phyloP scores from a whole-genome alignment of 1,140 invertebrate species.

The Planococcus citri region DNA sequence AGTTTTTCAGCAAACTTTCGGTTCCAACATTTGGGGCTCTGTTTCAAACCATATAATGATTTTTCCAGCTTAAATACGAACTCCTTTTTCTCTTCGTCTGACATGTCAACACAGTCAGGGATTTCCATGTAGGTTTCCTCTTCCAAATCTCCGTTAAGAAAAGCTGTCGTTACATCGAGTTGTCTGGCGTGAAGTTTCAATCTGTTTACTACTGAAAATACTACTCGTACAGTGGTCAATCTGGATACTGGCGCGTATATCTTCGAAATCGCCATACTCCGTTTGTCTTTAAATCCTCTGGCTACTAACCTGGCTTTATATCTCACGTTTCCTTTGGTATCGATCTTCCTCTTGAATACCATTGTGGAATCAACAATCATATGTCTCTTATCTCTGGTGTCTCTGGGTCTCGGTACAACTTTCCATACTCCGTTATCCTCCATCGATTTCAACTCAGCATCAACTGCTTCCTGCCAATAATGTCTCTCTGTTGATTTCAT shows the following conservation, averaged over 20 bases:
- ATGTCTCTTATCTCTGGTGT: no score
- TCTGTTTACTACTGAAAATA: not conserved
- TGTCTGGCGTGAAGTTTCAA: slow-evolving; percentile 25
- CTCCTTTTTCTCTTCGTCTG: slow-evolving; percentile 10
- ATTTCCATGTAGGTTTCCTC: slow-evolving; percentile 33
- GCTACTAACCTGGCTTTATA: no score
- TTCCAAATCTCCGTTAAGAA: slow-evolving; percentile 31
- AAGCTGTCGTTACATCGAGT: slow-evolving; percentile 35
- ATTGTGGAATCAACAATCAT: no score
- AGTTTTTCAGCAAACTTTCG: slow-evolving; percentile 24
- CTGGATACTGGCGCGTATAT: slow-evolving; percentile 22
- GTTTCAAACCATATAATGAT: slow-evolving; percentile 31
- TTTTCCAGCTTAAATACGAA: slow-evolving; percentile 29
- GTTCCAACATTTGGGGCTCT: slow-evolving; percentile 29
- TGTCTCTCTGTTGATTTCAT: no score
- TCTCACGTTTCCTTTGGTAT: no score
- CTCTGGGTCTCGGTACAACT: no score
- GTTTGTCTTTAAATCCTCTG: no score
- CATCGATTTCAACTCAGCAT: no score
- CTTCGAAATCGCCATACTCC: no score
- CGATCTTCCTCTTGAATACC: no score
- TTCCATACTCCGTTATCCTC: no score
- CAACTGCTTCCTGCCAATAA: no score
- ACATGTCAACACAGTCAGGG: slow-evolving; percentile 23
- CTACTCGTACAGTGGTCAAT: slow-evolving; percentile 4